Evolutionary conservation across 2,888 invertebrate species (phyloP).

Genomic region (Acronicta psi): DNA sequence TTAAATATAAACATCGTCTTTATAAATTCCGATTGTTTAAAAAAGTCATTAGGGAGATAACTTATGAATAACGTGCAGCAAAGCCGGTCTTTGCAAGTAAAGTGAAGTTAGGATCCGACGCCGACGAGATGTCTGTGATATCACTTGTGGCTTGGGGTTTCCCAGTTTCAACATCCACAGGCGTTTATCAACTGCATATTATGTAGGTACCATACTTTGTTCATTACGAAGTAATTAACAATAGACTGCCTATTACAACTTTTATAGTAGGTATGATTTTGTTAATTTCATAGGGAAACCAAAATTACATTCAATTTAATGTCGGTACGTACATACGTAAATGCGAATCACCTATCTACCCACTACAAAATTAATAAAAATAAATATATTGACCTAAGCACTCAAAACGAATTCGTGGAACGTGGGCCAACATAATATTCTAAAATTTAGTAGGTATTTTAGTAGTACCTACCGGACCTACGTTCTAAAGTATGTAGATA

Average conservation of each 20-base stretch:
- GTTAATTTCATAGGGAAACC: too few species aligned
- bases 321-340: too few species aligned
- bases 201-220: not conserved
- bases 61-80: conserved; percentile 32
- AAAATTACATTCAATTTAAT: too few species aligned
- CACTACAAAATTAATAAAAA: too few species aligned
- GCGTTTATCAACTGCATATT: not conserved
- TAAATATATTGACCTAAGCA: too few species aligned
- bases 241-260: too few species aligned
- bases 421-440: too few species aligned
- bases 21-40: not conserved
- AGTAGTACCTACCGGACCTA: too few species aligned
- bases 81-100: conserved; percentile 18
- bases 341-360: too few species aligned
- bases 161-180: conserved; percentile 19
- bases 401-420: too few species aligned
- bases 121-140: conserved; percentile 4
- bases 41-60: conserved; percentile 12
- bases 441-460: too few species aligned
- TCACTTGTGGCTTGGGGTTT: conserved; percentile 41
- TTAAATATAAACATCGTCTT: conserved; percentile 5
- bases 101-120: conserved; percentile 45
- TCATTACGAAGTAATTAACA: not conserved
- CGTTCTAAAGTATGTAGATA: too few species aligned
- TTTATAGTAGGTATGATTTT: not conserved